These are phyloP conservation scores for Menidia menidia DNA, from an alignment of 2,797 vertebrate species.

Conservation along the genomic window DNA sequence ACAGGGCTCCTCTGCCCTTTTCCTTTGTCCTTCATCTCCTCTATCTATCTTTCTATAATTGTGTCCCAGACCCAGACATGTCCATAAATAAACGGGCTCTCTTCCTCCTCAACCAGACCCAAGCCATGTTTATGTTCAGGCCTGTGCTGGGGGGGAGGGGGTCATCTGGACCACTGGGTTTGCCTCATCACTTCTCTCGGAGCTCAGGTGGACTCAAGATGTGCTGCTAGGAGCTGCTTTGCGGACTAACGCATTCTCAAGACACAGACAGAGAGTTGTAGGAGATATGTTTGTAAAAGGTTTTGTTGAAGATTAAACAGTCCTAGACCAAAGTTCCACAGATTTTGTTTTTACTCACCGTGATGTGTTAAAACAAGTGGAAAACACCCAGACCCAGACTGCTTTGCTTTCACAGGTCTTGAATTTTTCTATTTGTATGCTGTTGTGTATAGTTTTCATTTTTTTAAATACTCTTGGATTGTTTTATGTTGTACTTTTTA, in stretches of 20 bases:
- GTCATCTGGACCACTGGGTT: conserved; percentile 64
- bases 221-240: conserved; percentile 60
- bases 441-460: not conserved
- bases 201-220: conserved; percentile 82
- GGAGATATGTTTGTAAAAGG: conserved; percentile 34
- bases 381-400: not conserved
- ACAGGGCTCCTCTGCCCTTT: conserved; percentile 39
- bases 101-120: conserved; percentile 69
- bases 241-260: conserved; percentile 44
- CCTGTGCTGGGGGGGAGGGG: conserved; percentile 45
- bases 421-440: not conserved
- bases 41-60: conserved; percentile 74
- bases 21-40: conserved; percentile 65
- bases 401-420: not conserved
- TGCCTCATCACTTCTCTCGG: conserved; percentile 38
- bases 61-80: conserved; percentile 79
- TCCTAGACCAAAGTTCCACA: conserved; percentile 15
- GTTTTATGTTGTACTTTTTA: not conserved
- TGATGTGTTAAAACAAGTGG: conserved; percentile 13
- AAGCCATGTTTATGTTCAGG: conserved; percentile 77
- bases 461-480: not conserved
- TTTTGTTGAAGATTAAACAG: conserved; percentile 54
- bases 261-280: conserved; percentile 38
- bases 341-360: conserved; percentile 26
- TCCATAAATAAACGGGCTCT: conserved; percentile 83